Base-by-base conservation (phyloP, 2,797 vertebrate genomes). In the Alcedo quadribrachys region DNA sequence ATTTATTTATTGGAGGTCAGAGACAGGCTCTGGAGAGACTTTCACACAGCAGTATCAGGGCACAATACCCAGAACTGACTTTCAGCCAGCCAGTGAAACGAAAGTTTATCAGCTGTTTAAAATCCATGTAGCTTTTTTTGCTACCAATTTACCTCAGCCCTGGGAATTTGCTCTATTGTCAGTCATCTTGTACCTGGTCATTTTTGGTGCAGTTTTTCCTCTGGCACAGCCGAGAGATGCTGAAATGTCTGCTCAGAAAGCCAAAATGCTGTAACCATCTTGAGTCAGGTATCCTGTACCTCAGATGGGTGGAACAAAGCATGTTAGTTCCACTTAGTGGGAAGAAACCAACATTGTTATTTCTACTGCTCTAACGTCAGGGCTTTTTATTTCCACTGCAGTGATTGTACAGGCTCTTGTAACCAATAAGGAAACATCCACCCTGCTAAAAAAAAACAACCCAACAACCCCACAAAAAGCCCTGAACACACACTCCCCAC, bases 351-450 rank as follows among this genome's bases (percentile, higher is more conserved):
- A 78, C 93, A 85, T 92, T 96, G 82, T 95, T 97, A 95, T 96
- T 96, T 96, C 91, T 86, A 61, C 78, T 89, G 88, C 89, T 94
- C 71, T 79, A 84, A 25, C 93, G 95, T 96, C 96, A 96, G 76
- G 54, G 57, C 92, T 94, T 95, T 92, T 96, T 95, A 96, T 93
- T 96, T 97, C 95, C 86, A 91, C 60, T 88, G 80, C 89, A 92
- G 11, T 95, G 95, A 54, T 48, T 81, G 71, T 95, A 81, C 82
- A 87, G 63, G 40, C 87, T 92, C 93, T 95, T 78, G 63, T 79
- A 96, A 92, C 89, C 77, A 91, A 82, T 94, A 97, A 94, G 33
- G 51, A 68, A 95, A 69, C 80, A 90, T 85, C 78, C 61, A 90
- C 78, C 71, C 87, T 63, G 46, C 78, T 5, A 18, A 77, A 87